Evolutionary conservation across 2,113 vertebrate genomes (phyloP), one percentile per base, ranked within the genome.

Genomic region (Trichomycterus rosablanca): DNA sequence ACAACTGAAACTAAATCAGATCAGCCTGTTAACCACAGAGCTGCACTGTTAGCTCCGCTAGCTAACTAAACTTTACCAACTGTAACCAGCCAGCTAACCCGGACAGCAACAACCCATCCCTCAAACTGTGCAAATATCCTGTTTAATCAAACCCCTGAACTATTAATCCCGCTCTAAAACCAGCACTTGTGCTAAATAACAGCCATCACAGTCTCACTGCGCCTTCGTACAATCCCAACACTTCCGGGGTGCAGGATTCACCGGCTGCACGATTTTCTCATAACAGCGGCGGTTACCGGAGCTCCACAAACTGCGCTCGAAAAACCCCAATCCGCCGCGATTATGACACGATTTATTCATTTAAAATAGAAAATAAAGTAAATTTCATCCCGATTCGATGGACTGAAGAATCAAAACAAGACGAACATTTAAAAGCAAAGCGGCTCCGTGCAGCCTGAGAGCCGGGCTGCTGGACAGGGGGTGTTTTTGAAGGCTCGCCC

Each of bases 401-500:
- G n/a, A n/a, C 26, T 30, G 7, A 30, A 30, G 26, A n/a, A 3
- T 30, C 26, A 30, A 30, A 30, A 3, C 26, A 4, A 7, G 3
- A 30, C 11, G 5, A 2, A 40, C 2, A 9, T 4, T 5, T 24
- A 11, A 2, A 39, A n/a, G 5, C 58, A 18, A 16, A 4, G 16
- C 7, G 24, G n/a, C 40, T 23, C 10, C 9, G 19, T 44, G 15
- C 18, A 26, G 22, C 22, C 22, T 16, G 10, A 40, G 35, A 51
- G 28, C 12, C 28, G 39, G 39, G 10, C 50, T 15, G 10, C 1
- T 2, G 0, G 46, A 24, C 18, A 5, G 2, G 10, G 39, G 49
- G 8, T 37, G 32, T 28, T 56, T 43, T 39, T 28, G 52, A 65
- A 56, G 52, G 51, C 42, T 55, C 51, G 61, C 30, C 51, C 61